Conservation (phyloP, 92 coral and sea anemone species). For the Epizoanthus ramosus region DNA sequence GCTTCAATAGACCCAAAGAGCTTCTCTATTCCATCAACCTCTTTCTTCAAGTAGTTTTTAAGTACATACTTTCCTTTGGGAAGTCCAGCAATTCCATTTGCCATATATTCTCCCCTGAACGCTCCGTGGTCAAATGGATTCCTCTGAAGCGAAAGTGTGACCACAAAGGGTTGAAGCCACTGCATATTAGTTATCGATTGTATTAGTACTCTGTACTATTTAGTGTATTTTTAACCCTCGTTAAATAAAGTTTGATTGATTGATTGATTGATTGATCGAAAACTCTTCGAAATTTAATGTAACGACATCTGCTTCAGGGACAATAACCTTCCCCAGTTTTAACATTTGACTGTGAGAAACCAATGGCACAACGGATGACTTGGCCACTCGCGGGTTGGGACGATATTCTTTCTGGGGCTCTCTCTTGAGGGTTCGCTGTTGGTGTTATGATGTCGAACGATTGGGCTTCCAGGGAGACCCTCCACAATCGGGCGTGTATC, state of each 20-base stretch:
- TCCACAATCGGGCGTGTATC: constrained; percentile 38
- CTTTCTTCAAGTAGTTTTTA: constrained; percentile 32
- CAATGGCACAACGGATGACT: constrained; percentile 28
- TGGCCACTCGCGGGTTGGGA: constrained; percentile 24
- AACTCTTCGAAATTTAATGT: constrained; percentile 43
- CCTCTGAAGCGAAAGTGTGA: constrained; percentile 31
- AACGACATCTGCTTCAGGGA: constrained; percentile 42
- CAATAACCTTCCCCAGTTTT: constrained; percentile 46
- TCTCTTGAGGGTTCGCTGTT: constrained; percentile 44
- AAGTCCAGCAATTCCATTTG: constrained; percentile 38
- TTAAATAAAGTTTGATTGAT: too few relatives aligned
- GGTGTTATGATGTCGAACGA: neutral
- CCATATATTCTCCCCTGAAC: constrained; percentile 41
- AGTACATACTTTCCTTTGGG: constrained; percentile 45
- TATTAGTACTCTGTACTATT: too few relatives aligned
- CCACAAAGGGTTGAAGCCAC: constrained; percentile 43
- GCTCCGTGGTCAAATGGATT: constrained; percentile 42
- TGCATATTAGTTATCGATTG: constrained; percentile 37
- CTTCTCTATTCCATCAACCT: constrained; percentile 23
- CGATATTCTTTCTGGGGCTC: constrained; percentile 32
- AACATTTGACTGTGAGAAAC: constrained; percentile 35
- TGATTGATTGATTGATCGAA: too few relatives aligned
- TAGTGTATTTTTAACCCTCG: too few relatives aligned
- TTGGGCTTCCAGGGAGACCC: constrained; percentile 5
- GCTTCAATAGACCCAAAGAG: constrained; percentile 40